Conservation (phyloP, 2,888 invertebrate genomes). For the Hypolimnas misippus region DNA sequence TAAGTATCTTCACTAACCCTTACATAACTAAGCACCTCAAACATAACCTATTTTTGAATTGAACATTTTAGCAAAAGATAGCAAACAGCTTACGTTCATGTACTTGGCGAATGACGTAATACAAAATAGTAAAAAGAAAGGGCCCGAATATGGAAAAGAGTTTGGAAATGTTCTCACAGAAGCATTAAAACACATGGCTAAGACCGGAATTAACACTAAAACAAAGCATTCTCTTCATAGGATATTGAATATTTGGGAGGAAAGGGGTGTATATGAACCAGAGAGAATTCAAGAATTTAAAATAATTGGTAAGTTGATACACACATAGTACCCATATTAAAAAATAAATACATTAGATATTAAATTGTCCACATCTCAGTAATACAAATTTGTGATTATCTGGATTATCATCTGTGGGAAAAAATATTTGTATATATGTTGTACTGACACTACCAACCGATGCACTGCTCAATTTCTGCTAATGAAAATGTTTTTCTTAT, state of each 20-base stretch:
- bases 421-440: too few species aligned
- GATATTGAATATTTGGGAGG: slow-evolving; percentile 95
- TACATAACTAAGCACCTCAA: not conserved
- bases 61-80: slow-evolving; percentile 89
- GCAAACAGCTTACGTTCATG: slow-evolving; percentile 95
- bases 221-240: slow-evolving; percentile 91
- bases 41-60: slow-evolving; percentile 29
- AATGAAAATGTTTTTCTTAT: too few species aligned
- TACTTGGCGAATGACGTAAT: slow-evolving; percentile 99
- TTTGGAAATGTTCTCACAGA: slow-evolving; percentile 91
- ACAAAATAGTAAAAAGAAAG: slow-evolving; percentile 99
- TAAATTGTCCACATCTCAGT: too few species aligned
- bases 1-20: not conserved
- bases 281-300: slow-evolving; percentile 92
- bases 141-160: slow-evolving; percentile 96
- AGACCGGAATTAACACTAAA: slow-evolving; percentile 89
- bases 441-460: too few species aligned
- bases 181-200: slow-evolving; percentile 93
- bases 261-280: slow-evolving; percentile 94
- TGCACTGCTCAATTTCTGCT: too few species aligned
- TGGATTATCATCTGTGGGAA: too few species aligned
- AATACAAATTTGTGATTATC: too few species aligned
- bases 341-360: not conserved
- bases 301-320: slow-evolving; percentile 73
- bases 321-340: not conserved